These are phyloP conservation scores for Caenorhabditis wallacei DNA, from an alignment of 2,888 invertebrate genomes.

Conservation along the genomic window DNA sequence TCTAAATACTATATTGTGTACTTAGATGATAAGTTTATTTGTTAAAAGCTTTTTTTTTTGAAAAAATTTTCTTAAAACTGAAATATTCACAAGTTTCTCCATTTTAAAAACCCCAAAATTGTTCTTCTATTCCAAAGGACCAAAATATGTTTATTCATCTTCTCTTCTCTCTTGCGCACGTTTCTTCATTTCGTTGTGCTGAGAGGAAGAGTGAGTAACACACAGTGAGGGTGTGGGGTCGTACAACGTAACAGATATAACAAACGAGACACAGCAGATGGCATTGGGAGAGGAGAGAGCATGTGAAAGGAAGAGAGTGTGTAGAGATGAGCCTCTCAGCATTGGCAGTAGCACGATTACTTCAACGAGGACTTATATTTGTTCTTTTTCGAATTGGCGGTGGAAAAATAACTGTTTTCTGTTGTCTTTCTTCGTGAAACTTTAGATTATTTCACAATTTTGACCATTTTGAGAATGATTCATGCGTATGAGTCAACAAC, in stretches of 20 bases:
- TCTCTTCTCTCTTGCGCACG: neutral
- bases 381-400: conserved; percentile 16
- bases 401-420: conserved; percentile 12
- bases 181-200: conserved; percentile 7
- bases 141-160: conserved; percentile 12
- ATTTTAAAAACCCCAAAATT: neutral
- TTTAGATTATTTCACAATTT: conserved; percentile 2
- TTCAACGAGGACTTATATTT: conserved; percentile 20
- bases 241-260: conserved; percentile 34
- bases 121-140: neutral
- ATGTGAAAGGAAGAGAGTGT: conserved; percentile 1
- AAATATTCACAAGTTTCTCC: neutral
- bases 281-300: conserved; percentile 14
- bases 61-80: too few species aligned
- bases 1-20: neutral
- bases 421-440: neutral
- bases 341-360: conserved; percentile 35
- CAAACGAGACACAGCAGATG: conserved; percentile 35
- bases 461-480: neutral
- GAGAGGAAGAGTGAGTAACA: conserved; percentile 36
- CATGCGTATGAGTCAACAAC: neutral
- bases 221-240: conserved; percentile 22
- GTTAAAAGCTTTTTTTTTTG: too few species aligned
- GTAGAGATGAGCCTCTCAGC: conserved; percentile 33
- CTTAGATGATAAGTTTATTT: too few species aligned